phyloP scores from a whole-genome alignment of 2,888 invertebrate species.

The Pheosia tremula region DNA sequence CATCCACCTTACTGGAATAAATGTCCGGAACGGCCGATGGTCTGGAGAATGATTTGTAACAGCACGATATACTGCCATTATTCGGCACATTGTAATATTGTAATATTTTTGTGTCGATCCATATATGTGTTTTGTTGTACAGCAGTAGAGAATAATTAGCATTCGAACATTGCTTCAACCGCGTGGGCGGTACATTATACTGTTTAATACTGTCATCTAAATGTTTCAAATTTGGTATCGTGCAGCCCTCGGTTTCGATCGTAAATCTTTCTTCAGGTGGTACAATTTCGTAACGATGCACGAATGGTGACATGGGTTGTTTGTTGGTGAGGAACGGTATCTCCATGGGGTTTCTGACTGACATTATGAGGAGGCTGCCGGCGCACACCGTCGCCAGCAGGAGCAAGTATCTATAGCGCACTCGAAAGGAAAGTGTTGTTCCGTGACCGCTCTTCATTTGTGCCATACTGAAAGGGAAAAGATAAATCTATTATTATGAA shows the following conservation, averaged over 20 bases:
- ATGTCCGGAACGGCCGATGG: slow-evolving; percentile 46
- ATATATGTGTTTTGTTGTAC: slow-evolving; percentile 79
- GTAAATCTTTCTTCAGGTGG: slow-evolving; percentile 52
- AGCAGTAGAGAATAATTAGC: slow-evolving; percentile 39
- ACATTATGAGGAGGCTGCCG: slow-evolving; percentile 64
- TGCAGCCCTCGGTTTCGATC: slow-evolving; percentile 80
- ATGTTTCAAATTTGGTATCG: slow-evolving; percentile 72
- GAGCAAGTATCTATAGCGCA: slow-evolving; percentile 67
- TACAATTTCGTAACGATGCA: slow-evolving; percentile 40
- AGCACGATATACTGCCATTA: slow-evolving; percentile 73
- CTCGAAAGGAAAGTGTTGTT: slow-evolving; percentile 44
- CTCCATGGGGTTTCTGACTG: slow-evolving; percentile 60
- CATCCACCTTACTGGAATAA: neutral
- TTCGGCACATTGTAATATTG: slow-evolving; percentile 42
- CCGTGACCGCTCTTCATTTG: slow-evolving; percentile 41
- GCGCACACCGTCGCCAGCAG: slow-evolving; percentile 63
- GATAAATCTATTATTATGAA: slow-evolving; percentile 4
- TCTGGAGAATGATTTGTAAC: slow-evolving; percentile 77
- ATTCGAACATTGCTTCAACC: no score
- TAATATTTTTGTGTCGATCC: slow-evolving; percentile 66
- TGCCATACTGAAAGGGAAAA: slow-evolving; percentile 65
- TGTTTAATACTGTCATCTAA: no score
- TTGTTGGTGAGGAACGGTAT: slow-evolving; percentile 58
- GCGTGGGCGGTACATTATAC: no score
- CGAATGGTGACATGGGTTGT: slow-evolving; percentile 19